Evolutionary conservation across 1,140 invertebrate genomes (phyloP).

Genomic region (Tribolium castaneum): DNA sequence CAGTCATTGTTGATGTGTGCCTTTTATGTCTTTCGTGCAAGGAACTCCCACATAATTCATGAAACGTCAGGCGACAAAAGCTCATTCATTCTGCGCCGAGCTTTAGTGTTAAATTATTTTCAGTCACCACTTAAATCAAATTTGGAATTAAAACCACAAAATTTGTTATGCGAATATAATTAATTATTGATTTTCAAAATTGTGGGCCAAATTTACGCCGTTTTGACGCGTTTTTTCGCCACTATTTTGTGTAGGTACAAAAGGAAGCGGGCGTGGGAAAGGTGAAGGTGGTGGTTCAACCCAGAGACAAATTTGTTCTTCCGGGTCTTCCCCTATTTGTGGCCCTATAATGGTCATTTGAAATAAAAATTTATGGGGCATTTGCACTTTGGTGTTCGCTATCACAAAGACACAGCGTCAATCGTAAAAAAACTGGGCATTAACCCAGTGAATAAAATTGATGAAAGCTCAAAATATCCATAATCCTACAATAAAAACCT

Average conservation of each 20-base stretch:
- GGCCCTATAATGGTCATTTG: neutral
- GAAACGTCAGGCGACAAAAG: neutral
- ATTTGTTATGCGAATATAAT: no score
- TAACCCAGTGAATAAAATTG: conserved; percentile 25
- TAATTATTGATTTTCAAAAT: no score
- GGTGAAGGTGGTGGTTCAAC: neutral
- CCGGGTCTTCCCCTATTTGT: conserved; percentile 13
- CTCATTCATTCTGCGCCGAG: neutral
- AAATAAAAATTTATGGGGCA: neutral
- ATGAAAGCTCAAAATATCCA: conserved; percentile 34
- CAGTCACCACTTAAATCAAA: neutral
- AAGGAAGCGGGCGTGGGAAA: conserved; percentile 21
- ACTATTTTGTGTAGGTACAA: neutral
- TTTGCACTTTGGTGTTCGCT: neutral
- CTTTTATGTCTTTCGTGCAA: conserved; percentile 3
- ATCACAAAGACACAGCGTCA: neutral
- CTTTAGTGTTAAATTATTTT: neutral
- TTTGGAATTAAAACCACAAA: neutral
- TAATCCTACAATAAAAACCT: conserved; percentile 17
- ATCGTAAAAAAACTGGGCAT: neutral
- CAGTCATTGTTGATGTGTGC: conserved; percentile 32
- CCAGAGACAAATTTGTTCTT: neutral
- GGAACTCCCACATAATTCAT: conserved; percentile 46
- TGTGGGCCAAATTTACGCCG: neutral
- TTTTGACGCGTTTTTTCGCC: neutral